These are phyloP conservation scores for Chionomys nivalis DNA, from an alignment of 2,113 vertebrate species.

Conservation along the genomic window DNA sequence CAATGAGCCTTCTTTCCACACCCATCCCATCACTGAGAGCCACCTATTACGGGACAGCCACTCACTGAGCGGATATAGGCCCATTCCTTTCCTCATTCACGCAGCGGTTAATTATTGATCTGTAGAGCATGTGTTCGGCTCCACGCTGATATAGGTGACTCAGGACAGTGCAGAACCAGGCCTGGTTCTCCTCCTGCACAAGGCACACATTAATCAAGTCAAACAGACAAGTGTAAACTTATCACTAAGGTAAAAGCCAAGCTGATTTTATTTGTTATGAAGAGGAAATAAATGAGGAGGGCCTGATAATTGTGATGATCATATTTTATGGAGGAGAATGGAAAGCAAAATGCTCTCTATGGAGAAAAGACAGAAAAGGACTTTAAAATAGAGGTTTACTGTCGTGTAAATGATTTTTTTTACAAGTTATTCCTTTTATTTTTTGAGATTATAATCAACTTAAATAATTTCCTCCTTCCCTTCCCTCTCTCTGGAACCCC, in stretches of 20 bases:
- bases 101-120: not conserved
- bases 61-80: not conserved
- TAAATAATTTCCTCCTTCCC: not conserved
- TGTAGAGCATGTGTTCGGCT: not conserved
- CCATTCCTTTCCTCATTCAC: not conserved
- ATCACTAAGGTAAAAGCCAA: not conserved
- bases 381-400: not conserved
- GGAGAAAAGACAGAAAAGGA: not conserved
- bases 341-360: not conserved
- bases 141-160: constrained; percentile 3
- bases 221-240: constrained; percentile 20
- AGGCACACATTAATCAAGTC: not conserved
- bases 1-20: constrained; percentile 34
- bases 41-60: constrained; percentile 28
- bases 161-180: constrained; percentile 8
- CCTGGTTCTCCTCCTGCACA: not conserved
- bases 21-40: not conserved
- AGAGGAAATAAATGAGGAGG: not conserved
- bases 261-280: not conserved
- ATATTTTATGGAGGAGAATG: not conserved
- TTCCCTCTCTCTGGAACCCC: not conserved
- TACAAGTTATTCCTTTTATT: not conserved
- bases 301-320: constrained; percentile 6
- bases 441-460: not conserved
- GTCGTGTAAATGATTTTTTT: not conserved